These are phyloP conservation scores for Belonocnema kinseyi DNA, from an alignment of 1,140 invertebrate species.

Conservation along the genomic window DNA sequence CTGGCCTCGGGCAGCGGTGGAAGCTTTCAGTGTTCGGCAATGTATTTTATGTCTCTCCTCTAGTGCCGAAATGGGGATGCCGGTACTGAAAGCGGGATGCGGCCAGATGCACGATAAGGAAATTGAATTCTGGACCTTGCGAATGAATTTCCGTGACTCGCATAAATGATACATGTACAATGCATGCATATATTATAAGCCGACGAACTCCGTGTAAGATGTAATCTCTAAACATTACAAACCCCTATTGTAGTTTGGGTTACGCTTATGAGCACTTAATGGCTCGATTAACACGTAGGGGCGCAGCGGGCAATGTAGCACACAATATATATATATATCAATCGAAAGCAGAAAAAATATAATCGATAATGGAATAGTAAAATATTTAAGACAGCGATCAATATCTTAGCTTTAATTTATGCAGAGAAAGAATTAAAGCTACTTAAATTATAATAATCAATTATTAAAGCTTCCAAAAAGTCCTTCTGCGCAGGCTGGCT, in stretches of 20 bases:
- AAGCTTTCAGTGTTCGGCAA: neutral
- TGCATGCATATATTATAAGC: conserved; percentile 11
- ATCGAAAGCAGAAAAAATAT: too few species aligned
- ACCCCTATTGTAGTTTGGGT: neutral
- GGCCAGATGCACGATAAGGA: conserved; percentile 25
- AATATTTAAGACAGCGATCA: too few species aligned
- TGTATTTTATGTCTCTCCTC: neutral
- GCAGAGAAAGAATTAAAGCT: too few species aligned
- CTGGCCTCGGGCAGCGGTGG: neutral
- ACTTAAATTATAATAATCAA: too few species aligned
- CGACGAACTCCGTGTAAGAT: conserved; percentile 5
- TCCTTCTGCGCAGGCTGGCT: too few species aligned
- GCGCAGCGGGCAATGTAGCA: too few species aligned
- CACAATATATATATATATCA: too few species aligned
- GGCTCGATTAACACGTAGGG: neutral
- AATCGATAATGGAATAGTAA: too few species aligned
- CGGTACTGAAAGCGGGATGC: conserved; percentile 21
- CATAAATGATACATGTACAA: conserved; percentile 19
- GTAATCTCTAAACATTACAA: conserved; percentile 9
- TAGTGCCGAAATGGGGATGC: conserved; percentile 6
- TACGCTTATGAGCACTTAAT: neutral
- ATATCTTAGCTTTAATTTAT: too few species aligned
- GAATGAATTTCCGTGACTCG: conserved; percentile 29
- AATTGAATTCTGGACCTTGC: conserved; percentile 29
- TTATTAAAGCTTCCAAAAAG: too few species aligned